Percentiles rank a stretch among this genome's conserved stretches.
These are phyloP conservation scores for Rynchops niger DNA, from an alignment of 2,113 vertebrate genomes.

Conservation along the genomic window DNA sequence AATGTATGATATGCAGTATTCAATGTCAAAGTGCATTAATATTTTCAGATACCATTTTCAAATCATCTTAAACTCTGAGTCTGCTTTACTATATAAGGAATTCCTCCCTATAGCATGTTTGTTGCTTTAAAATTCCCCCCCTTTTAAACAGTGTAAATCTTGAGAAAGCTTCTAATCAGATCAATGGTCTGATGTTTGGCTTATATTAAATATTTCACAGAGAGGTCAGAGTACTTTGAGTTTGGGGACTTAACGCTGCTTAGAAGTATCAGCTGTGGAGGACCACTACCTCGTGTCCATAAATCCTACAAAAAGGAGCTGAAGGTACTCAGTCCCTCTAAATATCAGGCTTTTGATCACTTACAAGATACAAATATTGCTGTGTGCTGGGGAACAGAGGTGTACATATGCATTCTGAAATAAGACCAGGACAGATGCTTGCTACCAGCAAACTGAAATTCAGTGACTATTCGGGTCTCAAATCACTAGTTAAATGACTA, in stretches of 20 bases:
- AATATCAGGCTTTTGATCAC: neutral
- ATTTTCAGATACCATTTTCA: slow-evolving; percentile 41
- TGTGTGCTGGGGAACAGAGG: neutral
- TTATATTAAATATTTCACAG: neutral
- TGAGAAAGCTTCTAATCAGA: neutral
- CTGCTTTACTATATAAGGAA: neutral
- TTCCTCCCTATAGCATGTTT: neutral
- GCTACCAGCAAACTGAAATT: neutral
- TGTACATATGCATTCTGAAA: neutral
- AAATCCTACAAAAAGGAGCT: neutral
- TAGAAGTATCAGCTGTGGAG: neutral
- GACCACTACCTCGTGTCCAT: neutral
- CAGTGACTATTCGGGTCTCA: neutral
- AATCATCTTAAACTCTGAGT: neutral
- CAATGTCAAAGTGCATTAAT: slow-evolving; percentile 50
- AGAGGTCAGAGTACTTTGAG: neutral
- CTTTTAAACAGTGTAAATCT: neutral
- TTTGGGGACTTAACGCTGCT: neutral
- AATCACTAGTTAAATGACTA: neutral
- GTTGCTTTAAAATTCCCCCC: neutral
- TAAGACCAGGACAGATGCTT: neutral
- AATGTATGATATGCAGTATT: slow-evolving; percentile 17
- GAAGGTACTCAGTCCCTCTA: neutral
- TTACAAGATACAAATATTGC: neutral
- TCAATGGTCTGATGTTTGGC: neutral